Conservation (phyloP, 2,113 vertebrate species). For the Dasypus novemcinctus region DNA sequence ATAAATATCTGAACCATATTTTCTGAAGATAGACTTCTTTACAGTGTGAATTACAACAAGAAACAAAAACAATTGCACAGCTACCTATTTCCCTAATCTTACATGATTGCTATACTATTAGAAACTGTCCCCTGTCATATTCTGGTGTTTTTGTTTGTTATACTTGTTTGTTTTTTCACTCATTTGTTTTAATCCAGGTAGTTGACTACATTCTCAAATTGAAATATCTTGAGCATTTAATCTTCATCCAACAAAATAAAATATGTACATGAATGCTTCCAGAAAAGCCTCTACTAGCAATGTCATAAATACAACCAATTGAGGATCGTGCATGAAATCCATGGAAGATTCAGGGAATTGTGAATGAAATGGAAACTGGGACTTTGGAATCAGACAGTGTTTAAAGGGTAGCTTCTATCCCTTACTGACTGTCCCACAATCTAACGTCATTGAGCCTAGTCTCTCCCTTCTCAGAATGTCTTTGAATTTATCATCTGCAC, state of each 20-base stretch:
- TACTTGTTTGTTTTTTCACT: not conserved
- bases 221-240: not conserved
- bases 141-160: fast-evolving
- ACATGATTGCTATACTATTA: fast-evolving
- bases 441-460: fast-evolving
- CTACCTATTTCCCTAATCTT: not conserved
- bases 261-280: fast-evolving
- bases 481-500: not conserved
- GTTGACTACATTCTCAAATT: not conserved
- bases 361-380: too few relatives aligned
- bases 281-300: not conserved
- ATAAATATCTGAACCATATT: not conserved
- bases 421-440: too few relatives aligned
- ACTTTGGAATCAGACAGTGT: not conserved
- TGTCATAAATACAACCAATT: fast-evolving
- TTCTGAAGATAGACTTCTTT: not conserved
- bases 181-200: not conserved
- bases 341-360: not conserved
- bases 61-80: not conserved
- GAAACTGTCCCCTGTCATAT: fast-evolving
- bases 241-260: not conserved
- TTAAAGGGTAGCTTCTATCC: not conserved
- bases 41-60: not conserved
- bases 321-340: fast-evolving
- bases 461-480: not conserved